Percentiles rank a stretch among this genome's conserved stretches.
phyloP scores from a whole-genome alignment of 2,797 vertebrate species.

The Manis crassicaudata region DNA sequence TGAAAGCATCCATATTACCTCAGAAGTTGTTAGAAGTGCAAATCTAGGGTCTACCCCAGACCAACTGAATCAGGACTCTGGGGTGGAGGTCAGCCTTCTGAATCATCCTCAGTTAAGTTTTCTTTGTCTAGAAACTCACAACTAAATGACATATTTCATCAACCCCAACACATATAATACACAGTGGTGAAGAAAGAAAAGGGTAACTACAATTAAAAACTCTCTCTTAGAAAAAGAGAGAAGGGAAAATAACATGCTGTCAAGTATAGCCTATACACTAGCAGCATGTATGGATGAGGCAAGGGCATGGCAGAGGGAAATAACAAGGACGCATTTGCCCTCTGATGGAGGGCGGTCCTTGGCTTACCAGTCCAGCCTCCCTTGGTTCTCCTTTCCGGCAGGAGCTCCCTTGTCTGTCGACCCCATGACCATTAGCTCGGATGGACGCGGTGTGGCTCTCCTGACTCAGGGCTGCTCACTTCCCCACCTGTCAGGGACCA shows the following conservation, averaged over 20 bases:
- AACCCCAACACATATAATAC: not conserved
- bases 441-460: not conserved
- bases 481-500: not conserved
- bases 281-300: not conserved
- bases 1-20: not conserved
- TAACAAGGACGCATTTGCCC: not conserved
- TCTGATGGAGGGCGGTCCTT: not conserved
- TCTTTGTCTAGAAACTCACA: not conserved
- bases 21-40: not conserved
- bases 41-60: not conserved
- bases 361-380: not conserved
- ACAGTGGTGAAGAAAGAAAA: not conserved
- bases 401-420: not conserved
- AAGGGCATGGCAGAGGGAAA: too few species aligned
- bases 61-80: not conserved
- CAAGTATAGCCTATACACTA: not conserved
- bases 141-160: not conserved
- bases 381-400: not conserved
- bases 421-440: not conserved
- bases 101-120: not conserved
- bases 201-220: not conserved
- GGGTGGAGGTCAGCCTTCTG: not conserved
- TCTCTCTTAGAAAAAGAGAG: not conserved
- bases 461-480: not conserved
- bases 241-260: not conserved